Evolutionary conservation across 2,113 vertebrate genomes (phyloP), one percentile per base, ranked within the genome.

Genomic region (Chionis minor): DNA sequence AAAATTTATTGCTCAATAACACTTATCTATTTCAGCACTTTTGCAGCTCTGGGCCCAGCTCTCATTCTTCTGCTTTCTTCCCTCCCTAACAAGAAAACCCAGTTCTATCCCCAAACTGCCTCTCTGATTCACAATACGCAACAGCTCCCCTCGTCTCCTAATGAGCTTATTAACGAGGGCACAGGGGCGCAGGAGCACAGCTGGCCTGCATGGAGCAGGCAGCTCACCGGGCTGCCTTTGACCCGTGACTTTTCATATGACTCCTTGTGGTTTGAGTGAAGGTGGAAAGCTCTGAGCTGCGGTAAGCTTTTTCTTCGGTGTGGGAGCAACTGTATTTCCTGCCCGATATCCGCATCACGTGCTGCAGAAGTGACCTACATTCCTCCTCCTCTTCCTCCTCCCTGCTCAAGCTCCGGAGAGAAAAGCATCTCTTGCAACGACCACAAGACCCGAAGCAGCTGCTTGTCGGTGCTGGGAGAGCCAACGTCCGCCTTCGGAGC

Each of bases 191-290:
- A 10, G 88, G 32, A 77, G 83, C 51, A 75, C 59, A 91, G 35
- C 67, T 54, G 90, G 67, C 77, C 35, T 52, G 62, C 1, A 24
- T 67, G 94, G 83, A 35, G 32, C 79, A 73, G 54, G 78, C 66
- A 71, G 38, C 86, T 93, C n/a, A 9, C 62, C 67, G 80, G 54
- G 96, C 81, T 93, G 81, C 85, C 96, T 94, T 56, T 86, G 78
- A 86, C 95, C 96, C 2, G 10, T 92, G 74, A 95, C 94, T 92
- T 87, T 59, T 90, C 91, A n/a, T 72, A 66, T 90, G 96, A 94
- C 89, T 96, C 67, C 77, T 94, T 97, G 96, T 96, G 96, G 95
- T 97, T 96, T 96, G 81, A 94, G 94, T 82, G 93, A 97, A 97
- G 97, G 91, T 96, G 94, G 95, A 97, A 97, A 86, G 92, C 86